These are phyloP conservation scores for Sarcophaga subvicina DNA, from an alignment of 2,888 invertebrate genomes.

Conservation along the genomic window DNA sequence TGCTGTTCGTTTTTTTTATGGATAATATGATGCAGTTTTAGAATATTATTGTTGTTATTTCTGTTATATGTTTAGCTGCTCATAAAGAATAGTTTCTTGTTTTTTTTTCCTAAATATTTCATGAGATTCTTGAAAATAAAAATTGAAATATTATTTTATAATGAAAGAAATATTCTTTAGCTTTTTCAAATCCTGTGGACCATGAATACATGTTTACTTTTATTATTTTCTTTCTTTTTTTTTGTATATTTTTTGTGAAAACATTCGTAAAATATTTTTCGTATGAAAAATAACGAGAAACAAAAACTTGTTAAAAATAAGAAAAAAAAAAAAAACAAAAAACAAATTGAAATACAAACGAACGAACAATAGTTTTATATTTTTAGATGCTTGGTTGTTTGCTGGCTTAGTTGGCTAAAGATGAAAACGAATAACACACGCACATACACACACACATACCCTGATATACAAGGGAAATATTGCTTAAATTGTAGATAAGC, in stretches of 20 bases:
- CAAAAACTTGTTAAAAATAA: not conserved
- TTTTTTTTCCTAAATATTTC: conserved; percentile 26
- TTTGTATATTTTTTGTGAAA: not conserved
- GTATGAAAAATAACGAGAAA: not conserved
- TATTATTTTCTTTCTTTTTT: conserved; percentile 23
- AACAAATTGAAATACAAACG: too few species aligned
- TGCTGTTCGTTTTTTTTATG: not conserved
- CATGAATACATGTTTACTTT: conserved; percentile 31
- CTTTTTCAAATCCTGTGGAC: conserved; percentile 2
- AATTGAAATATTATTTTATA: conserved; percentile 40
- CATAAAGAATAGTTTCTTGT: not conserved
- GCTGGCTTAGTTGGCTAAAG: not conserved
- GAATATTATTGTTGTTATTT: not conserved
- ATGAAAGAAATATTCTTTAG: conserved; percentile 31
- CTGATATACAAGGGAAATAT: not conserved
- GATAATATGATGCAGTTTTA: too few species aligned
- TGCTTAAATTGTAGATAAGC: not conserved
- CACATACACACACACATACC: not conserved
- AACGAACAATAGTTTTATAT: too few species aligned
- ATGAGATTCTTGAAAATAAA: conserved; percentile 1
- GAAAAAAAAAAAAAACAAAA: not conserved
- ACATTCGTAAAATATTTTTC: too few species aligned
- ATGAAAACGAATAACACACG: not conserved
- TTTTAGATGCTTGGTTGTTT: not conserved
- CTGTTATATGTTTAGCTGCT: not conserved